Base-by-base conservation (phyloP, 1,140 invertebrate genomes). In the Coenobita brevimanus region DNA sequence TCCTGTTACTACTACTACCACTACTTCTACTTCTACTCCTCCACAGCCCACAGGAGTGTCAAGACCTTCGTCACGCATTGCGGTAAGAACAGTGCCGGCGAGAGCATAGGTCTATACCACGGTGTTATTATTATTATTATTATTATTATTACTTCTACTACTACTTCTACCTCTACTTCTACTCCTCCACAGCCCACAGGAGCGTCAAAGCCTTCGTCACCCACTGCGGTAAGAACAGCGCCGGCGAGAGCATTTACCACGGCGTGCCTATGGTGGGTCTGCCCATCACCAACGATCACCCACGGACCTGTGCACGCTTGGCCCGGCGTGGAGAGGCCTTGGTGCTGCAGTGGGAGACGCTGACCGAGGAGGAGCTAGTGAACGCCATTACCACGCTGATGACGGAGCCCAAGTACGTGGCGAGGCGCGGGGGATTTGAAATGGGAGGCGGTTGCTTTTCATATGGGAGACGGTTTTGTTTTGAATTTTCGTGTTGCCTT, bases 81-180 rank as follows among this genome's bases (percentile, higher is more conserved):
- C 64, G 93, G 94, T 6, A 90, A 92, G 30, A 91, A 93, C 41
- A 93, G 93, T 71, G 93, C 92, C 17, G 91, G 92, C 50, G 94
- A 94, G 92, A n/a, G n/a, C n/a, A n/a, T n/a, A 92, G 93, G 3
- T 6, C 90, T 93, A 6, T 92, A 92, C 80, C 92, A 92, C 89
- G 93, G 92, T 4, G 92, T 93, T 0, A 94, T 94, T 0, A 89
- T 94, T n/a, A n/a, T n/a, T n/a, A n/a, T n/a, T n/a, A n/a, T n/a
- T n/a, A n/a, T n/a, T n/a, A n/a, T n/a, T n/a, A n/a, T n/a, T n/a
- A n/a, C n/a, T n/a, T n/a, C n/a, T n/a, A n/a, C n/a, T n/a, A n/a
- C n/a, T n/a, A n/a, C n/a, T n/a, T n/a, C n/a, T n/a, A 24, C 33
- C 60, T 64, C 27, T 78, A 21, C 62, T 50, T 15, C 50, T 76